Evolutionary conservation across 2,113 vertebrate genomes (phyloP), one percentile per base, ranked within the genome.

Genomic region (Ceuthmochares aereus): DNA sequence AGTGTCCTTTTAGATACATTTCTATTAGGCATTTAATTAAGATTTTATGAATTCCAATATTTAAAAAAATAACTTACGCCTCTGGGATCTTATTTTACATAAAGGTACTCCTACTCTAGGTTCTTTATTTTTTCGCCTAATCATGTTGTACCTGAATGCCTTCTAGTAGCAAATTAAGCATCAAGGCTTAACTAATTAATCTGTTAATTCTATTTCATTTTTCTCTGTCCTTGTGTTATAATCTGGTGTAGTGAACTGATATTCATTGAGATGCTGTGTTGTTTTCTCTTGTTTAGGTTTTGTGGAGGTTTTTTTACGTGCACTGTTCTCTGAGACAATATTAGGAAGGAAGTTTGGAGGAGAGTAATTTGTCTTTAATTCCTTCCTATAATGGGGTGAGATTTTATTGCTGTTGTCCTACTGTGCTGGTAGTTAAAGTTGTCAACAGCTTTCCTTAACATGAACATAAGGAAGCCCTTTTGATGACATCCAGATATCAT

Each of bases 271-370:
- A 22, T 64, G 4, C 9, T 55, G 22, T 2, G 4, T 79, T 63
- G 10, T 49, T 62, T 72, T 52, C 15, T 23, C 92, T 72, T 49
- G 7, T 2, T 13, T 49, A 21, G 4, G 7, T 20, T 90, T 86
- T 94, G 10, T 76, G 52, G 15, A 42, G 9, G 7, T 47, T 49
- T 3, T 81, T 58, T 45, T 21, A 64, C 64, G 7, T 62, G 20
- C 6, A 3, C 6, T 62, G 6, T 59, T 72, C 22, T 62, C 13
- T 42, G 30, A 76, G 22, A 30, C 0, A 0, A 1, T 56, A 21
- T 30, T 47, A 49, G 14, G 32, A 27, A 74, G 20, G 26, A 16
- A 75, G 34, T 17, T 62, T 67, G 22, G 12, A 56, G 47, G 63
- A 62, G 10, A 34, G 12, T 34, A 36, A 49, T 91, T 88, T 74